phyloP scores from a whole-genome alignment of 2,888 invertebrate genomes.

The Argyra leucocephala region DNA sequence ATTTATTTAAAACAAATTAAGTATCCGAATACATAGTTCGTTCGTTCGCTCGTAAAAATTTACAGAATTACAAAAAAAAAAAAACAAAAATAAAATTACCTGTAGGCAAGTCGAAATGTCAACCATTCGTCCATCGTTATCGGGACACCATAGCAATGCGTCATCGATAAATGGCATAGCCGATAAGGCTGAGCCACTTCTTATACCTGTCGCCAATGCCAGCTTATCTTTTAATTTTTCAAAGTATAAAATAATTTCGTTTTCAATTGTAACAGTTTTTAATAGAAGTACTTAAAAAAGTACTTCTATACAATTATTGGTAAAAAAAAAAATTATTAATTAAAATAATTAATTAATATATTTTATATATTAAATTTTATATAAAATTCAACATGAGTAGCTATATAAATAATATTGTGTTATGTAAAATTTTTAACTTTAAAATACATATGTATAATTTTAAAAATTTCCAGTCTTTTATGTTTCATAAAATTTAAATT shows the following conservation, averaged over 20 bases:
- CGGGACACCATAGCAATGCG: conserved; percentile 87
- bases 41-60: too few species aligned
- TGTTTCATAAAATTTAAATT: too few species aligned
- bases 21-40: background rate
- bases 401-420: too few species aligned
- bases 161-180: conserved; percentile 95
- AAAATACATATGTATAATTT: too few species aligned
- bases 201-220: conserved; percentile 42
- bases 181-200: conserved; percentile 47
- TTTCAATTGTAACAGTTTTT: background rate
- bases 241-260: background rate
- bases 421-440: too few species aligned
- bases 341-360: too few species aligned
- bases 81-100: conserved; percentile 45
- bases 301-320: background rate
- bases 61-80: too few species aligned
- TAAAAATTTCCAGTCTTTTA: conserved; percentile 4
- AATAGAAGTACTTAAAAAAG: background rate
- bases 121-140: conserved; percentile 90
- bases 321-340: background rate
- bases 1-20: too few species aligned
- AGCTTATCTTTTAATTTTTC: conserved; percentile 30
- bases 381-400: too few species aligned
- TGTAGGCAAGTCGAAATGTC: conserved; percentile 81
- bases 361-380: too few species aligned